Evolutionary conservation across 2,888 invertebrate genomes (phyloP), one percentile per base, ranked within the genome.

Genomic region (Geotrupes spiniger): DNA sequence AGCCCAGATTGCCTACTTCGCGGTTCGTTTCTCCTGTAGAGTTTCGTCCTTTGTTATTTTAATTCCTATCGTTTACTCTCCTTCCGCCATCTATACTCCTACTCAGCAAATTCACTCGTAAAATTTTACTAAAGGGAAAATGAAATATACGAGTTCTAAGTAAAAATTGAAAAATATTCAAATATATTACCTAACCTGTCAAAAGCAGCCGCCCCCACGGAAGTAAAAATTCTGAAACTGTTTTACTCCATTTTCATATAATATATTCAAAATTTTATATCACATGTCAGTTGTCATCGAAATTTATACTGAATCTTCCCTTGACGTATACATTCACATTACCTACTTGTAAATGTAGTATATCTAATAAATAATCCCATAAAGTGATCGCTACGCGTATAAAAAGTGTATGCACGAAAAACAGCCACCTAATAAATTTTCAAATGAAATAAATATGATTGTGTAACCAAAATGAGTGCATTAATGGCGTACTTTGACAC

Each of bases 1-100:
- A 56, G 55, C 51, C 54, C 58, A 58, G 60, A 66, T 63, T 63
- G 63, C 64, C 63, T 63, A 62, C 64, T 65, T 65, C 63, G 61
- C 62, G 64, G 64, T 64, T 64, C 63, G 63, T 62, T 66, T 66
- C 63, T 63, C 60, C 53, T 47, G 51, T 53, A 38, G 15, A 42
- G 28, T 41, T 54, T 52, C 51, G 41, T 51, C 54, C 57, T 59
- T 61, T 61, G 60, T 61, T 59, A 61, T 61, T 61, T 58, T 61
- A 61, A 61, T 61, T 61, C 53, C 53, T 42, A 33, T 52, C 58
- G 52, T 58, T 54, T 52, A 47, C 54, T 41, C 50, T 49, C 39
- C 46, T 37, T 37, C 38, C 27, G 28, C 29, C 26, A 31, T 40
- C 47, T 17, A 52, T 46, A 39, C 38, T 44, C 21, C 38, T 50